These are phyloP conservation scores for Drosophila mauritiana DNA, from an alignment of 1,140 invertebrate species.

Conservation along the genomic window DNA sequence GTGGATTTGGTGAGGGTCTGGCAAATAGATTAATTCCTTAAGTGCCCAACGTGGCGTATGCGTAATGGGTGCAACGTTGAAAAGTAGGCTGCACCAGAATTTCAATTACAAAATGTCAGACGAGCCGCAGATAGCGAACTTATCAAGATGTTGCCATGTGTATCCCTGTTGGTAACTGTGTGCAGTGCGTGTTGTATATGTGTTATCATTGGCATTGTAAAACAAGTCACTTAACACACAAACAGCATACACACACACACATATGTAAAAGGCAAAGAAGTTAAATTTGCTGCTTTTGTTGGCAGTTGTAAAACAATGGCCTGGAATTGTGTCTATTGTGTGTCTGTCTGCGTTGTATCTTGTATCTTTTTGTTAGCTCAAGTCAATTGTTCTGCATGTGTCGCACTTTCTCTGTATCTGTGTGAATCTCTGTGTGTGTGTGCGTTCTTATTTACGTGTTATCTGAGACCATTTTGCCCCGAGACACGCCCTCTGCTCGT, in stretches of 20 bases:
- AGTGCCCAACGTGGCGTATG: constrained; percentile 70
- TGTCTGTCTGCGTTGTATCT: constrained; percentile 58
- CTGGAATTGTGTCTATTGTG: constrained; percentile 62
- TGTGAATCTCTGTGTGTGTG: constrained; percentile 11
- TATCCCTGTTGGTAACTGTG: constrained; percentile 1
- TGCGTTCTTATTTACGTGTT: constrained; percentile 42
- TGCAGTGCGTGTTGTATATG: constrained; percentile 18
- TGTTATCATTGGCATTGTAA: constrained; percentile 79
- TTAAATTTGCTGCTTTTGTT: constrained; percentile 79
- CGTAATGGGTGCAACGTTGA: constrained; percentile 45
- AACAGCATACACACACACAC: constrained; percentile 12
- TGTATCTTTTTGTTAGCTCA: constrained; percentile 68
- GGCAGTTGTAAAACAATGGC: constrained; percentile 77
- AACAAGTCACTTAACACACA: constrained; percentile 78
- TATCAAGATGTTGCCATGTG: constrained; percentile 64
- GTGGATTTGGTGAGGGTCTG: constrained; percentile 15
- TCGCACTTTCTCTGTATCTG: constrained; percentile 29
- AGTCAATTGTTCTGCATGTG: constrained; percentile 77
- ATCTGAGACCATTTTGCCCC: constrained; percentile 64
- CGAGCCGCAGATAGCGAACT: constrained; percentile 62
- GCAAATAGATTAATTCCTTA: constrained; percentile 73
- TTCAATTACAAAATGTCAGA: constrained; percentile 78
- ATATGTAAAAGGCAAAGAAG: constrained; percentile 40
- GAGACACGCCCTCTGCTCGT: constrained; percentile 55
- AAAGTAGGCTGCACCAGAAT: constrained; percentile 65